Percentiles rank a stretch among this genome's conserved stretches.
phyloP scores from a whole-genome alignment of 1,140 invertebrate species.

The Spodoptera frugiperda region DNA sequence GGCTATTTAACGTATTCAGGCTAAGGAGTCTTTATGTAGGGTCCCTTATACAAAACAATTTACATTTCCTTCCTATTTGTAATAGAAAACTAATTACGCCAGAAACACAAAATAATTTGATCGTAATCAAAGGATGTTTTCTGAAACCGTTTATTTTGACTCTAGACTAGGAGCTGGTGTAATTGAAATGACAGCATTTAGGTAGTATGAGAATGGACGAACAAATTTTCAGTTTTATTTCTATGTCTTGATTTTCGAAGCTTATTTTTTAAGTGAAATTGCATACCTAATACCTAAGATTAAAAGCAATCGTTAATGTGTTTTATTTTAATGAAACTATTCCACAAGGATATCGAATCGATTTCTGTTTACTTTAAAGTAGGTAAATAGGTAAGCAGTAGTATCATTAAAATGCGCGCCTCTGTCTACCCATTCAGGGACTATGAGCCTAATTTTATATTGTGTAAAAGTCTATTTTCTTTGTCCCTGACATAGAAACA shows the following conservation, averaged over 20 bases:
- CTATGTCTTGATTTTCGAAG: neutral
- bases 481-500: too few species aligned
- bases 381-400: too few species aligned
- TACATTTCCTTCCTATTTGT: conserved; percentile 17
- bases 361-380: too few species aligned
- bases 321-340: too few species aligned
- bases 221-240: conserved; percentile 8
- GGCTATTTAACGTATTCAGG: neutral
- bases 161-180: neutral
- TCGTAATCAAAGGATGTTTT: conserved; percentile 23
- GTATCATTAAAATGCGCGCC: too few species aligned
- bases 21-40: conserved; percentile 1
- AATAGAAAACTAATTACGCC: conserved; percentile 40
- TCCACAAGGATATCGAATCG: too few species aligned
- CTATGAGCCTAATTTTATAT: too few species aligned
- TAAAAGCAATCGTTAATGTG: too few species aligned
- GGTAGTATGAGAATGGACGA: neutral
- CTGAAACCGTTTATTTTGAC: conserved; percentile 22
- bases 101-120: conserved; percentile 24
- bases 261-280: neutral
- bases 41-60: conserved; percentile 12
- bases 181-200: conserved; percentile 17
- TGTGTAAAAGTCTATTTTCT: too few species aligned
- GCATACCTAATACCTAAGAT: too few species aligned
- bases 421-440: too few species aligned